Percentiles rank a stretch among this genome's conserved stretches.
phyloP scores from a whole-genome alignment of 2,113 vertebrate species.

The Myrmecobius fasciatus region DNA sequence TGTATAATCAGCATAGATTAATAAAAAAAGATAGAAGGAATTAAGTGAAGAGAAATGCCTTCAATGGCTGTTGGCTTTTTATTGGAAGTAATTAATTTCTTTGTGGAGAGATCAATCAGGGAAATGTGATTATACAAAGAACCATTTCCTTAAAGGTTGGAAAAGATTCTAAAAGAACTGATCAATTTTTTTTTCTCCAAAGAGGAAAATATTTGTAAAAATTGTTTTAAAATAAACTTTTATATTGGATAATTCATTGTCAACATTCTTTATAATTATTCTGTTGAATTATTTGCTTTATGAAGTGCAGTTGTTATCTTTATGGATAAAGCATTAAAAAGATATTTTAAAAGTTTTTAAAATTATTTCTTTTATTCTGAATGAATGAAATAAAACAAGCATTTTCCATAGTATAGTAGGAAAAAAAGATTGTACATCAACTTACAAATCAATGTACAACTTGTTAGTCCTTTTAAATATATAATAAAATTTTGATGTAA shows the following conservation, averaged over 20 bases:
- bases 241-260: conserved; percentile 28
- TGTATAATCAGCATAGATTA: conserved; percentile 39
- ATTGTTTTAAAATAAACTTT: conserved; percentile 29
- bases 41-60: conserved; percentile 41
- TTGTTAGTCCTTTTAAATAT: no score
- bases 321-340: background rate
- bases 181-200: conserved; percentile 38
- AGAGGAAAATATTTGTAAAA: conserved; percentile 36
- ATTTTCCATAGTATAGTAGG: no score
- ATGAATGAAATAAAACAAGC: no score
- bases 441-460: no score
- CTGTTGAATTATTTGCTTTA: conserved; percentile 32
- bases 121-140: background rate
- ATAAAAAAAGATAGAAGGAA: conserved; percentile 29
- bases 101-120: conserved; percentile 45
- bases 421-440: no score
- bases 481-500: no score
- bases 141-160: conserved; percentile 26
- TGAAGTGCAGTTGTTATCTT: background rate
- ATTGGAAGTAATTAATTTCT: conserved; percentile 43
- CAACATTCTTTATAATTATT: conserved; percentile 21
- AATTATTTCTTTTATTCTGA: no score
- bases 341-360: background rate
- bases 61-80: conserved; percentile 20
- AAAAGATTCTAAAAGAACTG: conserved; percentile 12